A percentile compares a stretch with the other conserved stretches of the same genome.
Evolutionary conservation across 2,113 vertebrate genomes (phyloP).

Genomic region (Laterallus jamaicensis): DNA sequence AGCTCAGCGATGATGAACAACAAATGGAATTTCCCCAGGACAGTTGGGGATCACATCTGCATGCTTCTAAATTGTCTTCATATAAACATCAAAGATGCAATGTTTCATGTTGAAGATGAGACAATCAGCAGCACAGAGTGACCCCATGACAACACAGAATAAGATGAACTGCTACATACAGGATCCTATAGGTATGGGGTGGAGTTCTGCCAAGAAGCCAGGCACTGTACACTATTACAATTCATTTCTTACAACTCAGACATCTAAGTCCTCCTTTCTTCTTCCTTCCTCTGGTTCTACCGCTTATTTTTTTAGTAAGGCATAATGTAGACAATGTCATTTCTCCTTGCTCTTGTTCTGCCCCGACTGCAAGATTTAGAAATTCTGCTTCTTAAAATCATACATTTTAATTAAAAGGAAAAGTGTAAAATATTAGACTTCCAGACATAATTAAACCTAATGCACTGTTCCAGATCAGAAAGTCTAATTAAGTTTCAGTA

Average conservation of each 20-base stretch:
- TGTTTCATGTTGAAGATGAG: background rate
- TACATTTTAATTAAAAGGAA: slow-evolving; percentile 61
- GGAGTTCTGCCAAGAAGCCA: background rate
- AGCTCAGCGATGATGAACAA: background rate
- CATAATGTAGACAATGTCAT: background rate
- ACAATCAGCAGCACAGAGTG: background rate
- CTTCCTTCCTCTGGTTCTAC: background rate
- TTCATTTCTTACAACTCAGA: background rate
- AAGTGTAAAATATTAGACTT: slow-evolving; percentile 44
- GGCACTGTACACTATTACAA: background rate
- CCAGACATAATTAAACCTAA: slow-evolving; percentile 66
- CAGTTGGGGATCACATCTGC: fast-evolving
- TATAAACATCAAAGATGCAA: too few species aligned
- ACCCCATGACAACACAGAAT: background rate
- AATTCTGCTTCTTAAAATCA: slow-evolving; percentile 19
- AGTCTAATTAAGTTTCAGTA: slow-evolving; percentile 57
- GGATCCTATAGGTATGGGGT: background rate
- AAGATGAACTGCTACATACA: background rate
- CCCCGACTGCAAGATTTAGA: background rate
- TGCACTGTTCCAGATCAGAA: slow-evolving; percentile 48
- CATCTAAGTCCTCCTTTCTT: background rate
- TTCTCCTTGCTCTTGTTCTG: background rate
- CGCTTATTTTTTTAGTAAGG: background rate
- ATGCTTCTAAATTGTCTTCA: background rate
- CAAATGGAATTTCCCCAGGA: background rate